Conservation (phyloP, 1,140 invertebrate genomes). For the Paracyclopina nana region DNA sequence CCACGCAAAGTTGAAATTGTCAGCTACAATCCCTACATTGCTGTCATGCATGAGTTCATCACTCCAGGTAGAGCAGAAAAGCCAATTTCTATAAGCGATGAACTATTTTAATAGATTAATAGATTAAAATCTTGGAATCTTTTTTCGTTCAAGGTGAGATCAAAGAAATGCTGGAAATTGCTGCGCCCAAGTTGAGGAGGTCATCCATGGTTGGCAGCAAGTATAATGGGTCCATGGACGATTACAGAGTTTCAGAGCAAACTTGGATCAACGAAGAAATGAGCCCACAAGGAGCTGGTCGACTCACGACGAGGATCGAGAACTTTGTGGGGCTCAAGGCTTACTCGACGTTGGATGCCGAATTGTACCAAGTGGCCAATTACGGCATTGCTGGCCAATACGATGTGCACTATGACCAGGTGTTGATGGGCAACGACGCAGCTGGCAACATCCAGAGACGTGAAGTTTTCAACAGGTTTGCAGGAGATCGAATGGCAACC, state of each 20-base stretch:
- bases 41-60: constrained; percentile 14
- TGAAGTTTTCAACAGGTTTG: constrained; percentile 5
- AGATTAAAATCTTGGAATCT: no score
- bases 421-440: background rate
- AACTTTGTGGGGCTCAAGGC: background rate
- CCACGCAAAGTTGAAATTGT: constrained; percentile 11
- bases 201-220: constrained; percentile 2
- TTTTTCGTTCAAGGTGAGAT: no score
- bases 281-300: background rate
- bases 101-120: no score
- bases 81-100: no score
- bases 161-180: constrained; percentile 3
- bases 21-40: constrained; percentile 6
- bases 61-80: no score
- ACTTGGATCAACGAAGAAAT: constrained; percentile 12
- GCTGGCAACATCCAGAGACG: background rate
- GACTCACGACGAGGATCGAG: constrained; percentile 1
- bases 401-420: constrained; percentile 10
- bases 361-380: constrained; percentile 15
- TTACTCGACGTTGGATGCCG: constrained; percentile 1
- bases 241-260: constrained; percentile 6
- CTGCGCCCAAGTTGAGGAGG: background rate
- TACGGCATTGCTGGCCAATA: constrained; percentile 14
- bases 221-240: constrained; percentile 9
- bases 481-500: constrained; percentile 10